Evolutionary conservation across 2,113 vertebrate species (phyloP).

Genomic region (Penelope pileata): DNA sequence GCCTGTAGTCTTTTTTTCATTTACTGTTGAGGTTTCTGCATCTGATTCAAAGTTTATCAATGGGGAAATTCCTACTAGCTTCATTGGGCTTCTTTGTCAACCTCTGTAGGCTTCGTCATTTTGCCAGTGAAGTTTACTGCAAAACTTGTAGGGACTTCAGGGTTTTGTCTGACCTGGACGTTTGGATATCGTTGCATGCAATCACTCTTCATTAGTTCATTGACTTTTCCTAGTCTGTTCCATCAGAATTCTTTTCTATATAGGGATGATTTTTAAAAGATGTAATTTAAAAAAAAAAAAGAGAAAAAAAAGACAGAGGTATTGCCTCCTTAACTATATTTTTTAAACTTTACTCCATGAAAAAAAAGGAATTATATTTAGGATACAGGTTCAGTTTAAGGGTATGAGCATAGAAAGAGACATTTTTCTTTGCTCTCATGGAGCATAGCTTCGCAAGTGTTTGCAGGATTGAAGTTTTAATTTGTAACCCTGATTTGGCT

Average conservation of each 20-base stretch:
- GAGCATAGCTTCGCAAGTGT: constrained; percentile 38
- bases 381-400: neutral
- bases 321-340: neutral
- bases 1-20: neutral
- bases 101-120: neutral
- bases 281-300: neutral
- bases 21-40: neutral
- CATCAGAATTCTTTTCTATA: neutral
- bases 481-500: constrained; percentile 52
- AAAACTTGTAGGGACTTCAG: neutral
- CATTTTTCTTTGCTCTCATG: neutral
- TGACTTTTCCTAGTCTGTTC: neutral
- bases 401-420: neutral
- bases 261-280: neutral
- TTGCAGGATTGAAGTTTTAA: constrained; percentile 57
- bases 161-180: neutral
- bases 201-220: neutral
- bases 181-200: neutral
- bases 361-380: neutral
- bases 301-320: neutral
- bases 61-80: neutral
- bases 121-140: neutral
- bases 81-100: neutral
- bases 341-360: neutral
- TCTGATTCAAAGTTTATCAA: neutral